phyloP scores from a whole-genome alignment of 1,140 invertebrate species.

The Drosophila navojoa region DNA sequence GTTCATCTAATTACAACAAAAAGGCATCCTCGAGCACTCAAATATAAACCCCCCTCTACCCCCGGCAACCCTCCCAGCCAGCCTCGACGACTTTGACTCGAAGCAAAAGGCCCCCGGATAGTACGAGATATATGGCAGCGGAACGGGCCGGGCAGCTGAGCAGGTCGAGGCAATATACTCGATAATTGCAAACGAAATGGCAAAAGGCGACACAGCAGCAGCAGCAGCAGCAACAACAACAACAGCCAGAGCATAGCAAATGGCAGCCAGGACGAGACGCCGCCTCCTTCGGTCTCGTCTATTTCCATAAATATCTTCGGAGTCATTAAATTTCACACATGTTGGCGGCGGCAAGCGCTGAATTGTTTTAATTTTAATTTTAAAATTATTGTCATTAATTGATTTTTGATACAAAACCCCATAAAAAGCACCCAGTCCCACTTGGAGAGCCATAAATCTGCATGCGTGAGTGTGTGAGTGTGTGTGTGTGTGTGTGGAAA shows the following conservation, averaged over 20 bases:
- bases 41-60: neutral
- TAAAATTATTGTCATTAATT: constrained; percentile 82
- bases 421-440: neutral
- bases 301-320: constrained; percentile 81
- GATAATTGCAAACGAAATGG: constrained; percentile 79
- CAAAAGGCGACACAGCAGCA: constrained; percentile 16
- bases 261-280: neutral
- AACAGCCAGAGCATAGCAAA: constrained; percentile 19
- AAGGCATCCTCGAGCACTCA: constrained; percentile 49
- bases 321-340: constrained; percentile 83
- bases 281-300: constrained; percentile 22
- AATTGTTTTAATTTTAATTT: constrained; percentile 83
- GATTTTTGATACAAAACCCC: constrained; percentile 71
- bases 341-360: constrained; percentile 58
- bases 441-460: constrained; percentile 62
- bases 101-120: constrained; percentile 15
- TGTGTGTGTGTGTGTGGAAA: constrained; percentile 33
- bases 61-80: constrained; percentile 1
- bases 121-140: neutral
- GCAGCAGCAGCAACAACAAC: constrained; percentile 18
- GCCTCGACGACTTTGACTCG: constrained; percentile 26
- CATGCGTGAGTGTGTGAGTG: constrained; percentile 32
- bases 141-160: neutral
- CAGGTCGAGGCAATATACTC: constrained; percentile 61
- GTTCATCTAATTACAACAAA: constrained; percentile 80